Evolutionary conservation across 2,888 invertebrate genomes (phyloP).

Genomic region (Fragum whitleyi): DNA sequence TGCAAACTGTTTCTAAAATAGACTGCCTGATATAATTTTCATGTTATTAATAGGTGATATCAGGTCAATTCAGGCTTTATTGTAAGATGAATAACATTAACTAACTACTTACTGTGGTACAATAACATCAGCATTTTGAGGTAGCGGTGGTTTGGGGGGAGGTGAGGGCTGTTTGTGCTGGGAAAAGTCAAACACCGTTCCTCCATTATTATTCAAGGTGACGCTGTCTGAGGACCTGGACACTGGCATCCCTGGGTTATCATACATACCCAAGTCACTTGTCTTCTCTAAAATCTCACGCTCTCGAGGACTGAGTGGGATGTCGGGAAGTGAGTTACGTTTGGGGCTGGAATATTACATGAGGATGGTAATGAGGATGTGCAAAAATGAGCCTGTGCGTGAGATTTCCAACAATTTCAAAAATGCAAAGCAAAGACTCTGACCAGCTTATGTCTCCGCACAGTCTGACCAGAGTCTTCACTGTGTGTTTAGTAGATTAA

Average conservation of each 20-base stretch:
- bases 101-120: constrained; percentile 72
- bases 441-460: too few species aligned
- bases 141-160: constrained; percentile 95
- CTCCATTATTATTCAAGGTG: constrained; percentile 66
- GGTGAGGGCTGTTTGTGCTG: constrained; percentile 85
- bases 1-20: too few species aligned
- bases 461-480: too few species aligned
- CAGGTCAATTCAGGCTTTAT: too few species aligned
- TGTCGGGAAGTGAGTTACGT: constrained; percentile 83
- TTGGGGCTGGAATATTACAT: constrained; percentile 60
- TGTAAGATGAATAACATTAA: too few species aligned
- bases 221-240: constrained; percentile 81
- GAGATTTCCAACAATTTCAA: too few species aligned
- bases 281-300: constrained; percentile 84
- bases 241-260: constrained; percentile 69
- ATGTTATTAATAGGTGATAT: too few species aligned
- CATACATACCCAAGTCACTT: constrained; percentile 76
- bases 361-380: not conserved
- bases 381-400: not conserved
- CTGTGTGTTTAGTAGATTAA: too few species aligned
- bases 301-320: constrained; percentile 84
- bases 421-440: too few species aligned
- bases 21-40: too few species aligned
- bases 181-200: constrained; percentile 61
- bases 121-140: constrained; percentile 86